Conservation (phyloP, 2,888 invertebrate species). For the Ferdinandea cuprea region DNA sequence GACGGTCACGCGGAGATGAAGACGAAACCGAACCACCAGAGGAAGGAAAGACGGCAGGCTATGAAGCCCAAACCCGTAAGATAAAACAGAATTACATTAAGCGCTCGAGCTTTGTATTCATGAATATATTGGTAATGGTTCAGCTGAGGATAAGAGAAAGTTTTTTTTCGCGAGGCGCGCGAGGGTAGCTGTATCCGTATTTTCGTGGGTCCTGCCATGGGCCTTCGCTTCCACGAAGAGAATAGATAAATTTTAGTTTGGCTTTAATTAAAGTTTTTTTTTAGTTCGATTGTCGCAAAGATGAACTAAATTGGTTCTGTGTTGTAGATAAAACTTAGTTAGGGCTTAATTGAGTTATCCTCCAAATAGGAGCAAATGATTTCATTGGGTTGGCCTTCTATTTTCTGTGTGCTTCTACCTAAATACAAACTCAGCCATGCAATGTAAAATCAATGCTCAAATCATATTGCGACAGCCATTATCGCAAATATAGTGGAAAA, state of each 20-base stretch:
- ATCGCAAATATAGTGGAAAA: no score
- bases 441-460: no score
- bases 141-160: background rate
- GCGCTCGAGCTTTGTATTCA: conserved; percentile 60
- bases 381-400: background rate
- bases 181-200: background rate
- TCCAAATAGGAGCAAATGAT: conserved; percentile 40
- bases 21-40: background rate
- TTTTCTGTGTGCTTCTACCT: no score
- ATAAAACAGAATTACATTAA: conserved; percentile 68
- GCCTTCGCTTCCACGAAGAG: background rate
- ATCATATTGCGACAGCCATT: no score
- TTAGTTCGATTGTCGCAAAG: no score
- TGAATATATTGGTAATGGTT: conserved; percentile 51
- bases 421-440: no score
- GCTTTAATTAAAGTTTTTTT: conserved; percentile 51
- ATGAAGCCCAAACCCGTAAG: conserved; percentile 47
- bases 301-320: conserved; percentile 27
- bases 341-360: conserved; percentile 45
- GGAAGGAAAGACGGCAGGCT: conserved; percentile 30
- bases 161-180: conserved; percentile 8
- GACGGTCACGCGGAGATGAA: conserved; percentile 27
- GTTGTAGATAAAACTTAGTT: conserved; percentile 43
- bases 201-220: background rate
- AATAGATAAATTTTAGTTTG: conserved; percentile 50